A percentile compares a stretch with the other conserved stretches of the same genome.
phyloP scores from a whole-genome alignment of 2,797 vertebrate genomes.

The Euphonia xanthogaster region DNA sequence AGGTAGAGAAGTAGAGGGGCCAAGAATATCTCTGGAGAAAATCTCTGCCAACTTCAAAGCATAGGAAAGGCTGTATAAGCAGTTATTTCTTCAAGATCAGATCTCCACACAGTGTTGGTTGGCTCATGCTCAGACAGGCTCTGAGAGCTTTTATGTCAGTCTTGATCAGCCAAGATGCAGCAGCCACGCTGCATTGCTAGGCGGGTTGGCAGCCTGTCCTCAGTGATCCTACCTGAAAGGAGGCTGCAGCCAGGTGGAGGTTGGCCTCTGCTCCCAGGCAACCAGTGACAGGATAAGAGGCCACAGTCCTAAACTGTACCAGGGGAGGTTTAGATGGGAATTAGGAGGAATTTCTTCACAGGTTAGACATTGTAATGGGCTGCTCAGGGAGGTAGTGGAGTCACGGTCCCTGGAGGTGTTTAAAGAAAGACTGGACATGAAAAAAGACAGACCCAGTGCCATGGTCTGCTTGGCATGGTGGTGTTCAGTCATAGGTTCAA shows the following conservation, averaged over 20 bases:
- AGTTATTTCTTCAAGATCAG: not conserved
- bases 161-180: not conserved
- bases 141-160: not conserved
- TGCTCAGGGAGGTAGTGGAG: not conserved
- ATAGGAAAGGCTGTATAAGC: not conserved
- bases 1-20: not conserved
- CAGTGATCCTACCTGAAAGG: not conserved
- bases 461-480: not conserved
- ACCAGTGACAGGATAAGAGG: not conserved
- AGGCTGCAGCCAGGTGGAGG: not conserved
- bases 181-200: not conserved
- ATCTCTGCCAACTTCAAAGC: not conserved
- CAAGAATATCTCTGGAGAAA: slow-evolving; percentile 5
- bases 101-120: not conserved
- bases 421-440: not conserved
- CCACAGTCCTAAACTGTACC: not conserved
- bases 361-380: not conserved
- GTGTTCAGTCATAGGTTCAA: not conserved
- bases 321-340: not conserved
- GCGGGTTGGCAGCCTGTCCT: not conserved
- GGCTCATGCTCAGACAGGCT: not conserved
- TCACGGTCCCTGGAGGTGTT: accelerated
- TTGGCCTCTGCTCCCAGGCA: not conserved
- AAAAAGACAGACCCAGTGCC: not conserved
- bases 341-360: not conserved